A percentile compares a stretch with the other conserved stretches of the same genome.
Evolutionary conservation across 2,888 invertebrate species (phyloP).

Genomic region (Conistra vaccinii): DNA sequence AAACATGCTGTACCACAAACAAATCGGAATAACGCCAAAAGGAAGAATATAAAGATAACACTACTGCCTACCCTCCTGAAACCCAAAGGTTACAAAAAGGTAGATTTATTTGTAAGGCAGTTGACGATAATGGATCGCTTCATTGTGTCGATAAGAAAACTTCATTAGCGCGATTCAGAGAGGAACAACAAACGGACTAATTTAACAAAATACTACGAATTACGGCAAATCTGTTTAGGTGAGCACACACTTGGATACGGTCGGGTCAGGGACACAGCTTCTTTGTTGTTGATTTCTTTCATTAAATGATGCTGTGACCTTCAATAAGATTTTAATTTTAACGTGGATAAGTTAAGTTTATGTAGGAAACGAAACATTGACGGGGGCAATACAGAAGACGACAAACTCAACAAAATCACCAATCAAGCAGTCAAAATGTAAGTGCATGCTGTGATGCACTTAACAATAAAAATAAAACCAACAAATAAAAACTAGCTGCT

Average conservation of each 20-base stretch:
- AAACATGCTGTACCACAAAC: not conserved
- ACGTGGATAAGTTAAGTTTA: too few species aligned
- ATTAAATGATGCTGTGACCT: not conserved
- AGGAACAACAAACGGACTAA: slow-evolving; percentile 62
- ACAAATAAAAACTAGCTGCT: slow-evolving; percentile 5
- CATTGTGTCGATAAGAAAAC: slow-evolving; percentile 58
- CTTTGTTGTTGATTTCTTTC: slow-evolving; percentile 23
- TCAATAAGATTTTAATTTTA: not conserved
- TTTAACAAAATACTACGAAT: slow-evolving; percentile 63
- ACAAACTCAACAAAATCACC: not conserved
- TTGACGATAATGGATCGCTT: slow-evolving; percentile 44
- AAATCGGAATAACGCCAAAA: not conserved
- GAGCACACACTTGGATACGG: slow-evolving; percentile 21
- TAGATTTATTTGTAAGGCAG: slow-evolving; percentile 19
- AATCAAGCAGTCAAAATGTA: not conserved
- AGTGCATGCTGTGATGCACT: not conserved
- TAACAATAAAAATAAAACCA: slow-evolving; percentile 3
- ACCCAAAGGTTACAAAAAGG: slow-evolving; percentile 9
- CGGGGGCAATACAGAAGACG: not conserved
- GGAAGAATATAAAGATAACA: not conserved
- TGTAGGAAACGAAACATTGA: not conserved
- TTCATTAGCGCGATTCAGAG: slow-evolving; percentile 61
- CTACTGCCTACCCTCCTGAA: slow-evolving; percentile 2
- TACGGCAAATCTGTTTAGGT: slow-evolving; percentile 49
- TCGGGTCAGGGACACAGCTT: slow-evolving; percentile 11